Base-by-base conservation (phyloP, 2,113 vertebrate species). In the Myanophis thanlyinensis region DNA sequence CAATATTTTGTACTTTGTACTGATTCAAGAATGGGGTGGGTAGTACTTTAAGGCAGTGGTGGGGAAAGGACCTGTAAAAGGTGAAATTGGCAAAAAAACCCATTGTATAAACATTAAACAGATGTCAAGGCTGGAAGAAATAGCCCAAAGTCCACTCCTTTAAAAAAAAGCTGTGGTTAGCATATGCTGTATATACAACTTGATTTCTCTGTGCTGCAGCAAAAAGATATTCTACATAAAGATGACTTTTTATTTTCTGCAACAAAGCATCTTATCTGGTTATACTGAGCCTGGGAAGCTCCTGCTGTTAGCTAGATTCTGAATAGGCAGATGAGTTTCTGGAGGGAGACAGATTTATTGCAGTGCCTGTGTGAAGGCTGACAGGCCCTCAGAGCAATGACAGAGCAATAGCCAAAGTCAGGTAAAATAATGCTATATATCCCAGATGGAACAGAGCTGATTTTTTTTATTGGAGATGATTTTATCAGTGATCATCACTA, bases 401-500 rank as follows among this genome's bases (percentile, higher is more conserved):
- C 85, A 44, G 3, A 1, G 52, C 20, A 0, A 0, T 48, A 89
- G 52, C 27, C 8, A 84, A 30, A 6, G 73, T 91, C 92, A 91
- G 53, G 92, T 80, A 86, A 90, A 59, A 86, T 86, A 86, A 93
- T 1, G 0, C 86, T 0, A 0, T 0, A 0, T 86, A 47, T 0
- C 0, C 87, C 85, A 0, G 0, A 90, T 87, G 2, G 25, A 93
- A 86, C 40, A 44, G 23, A 40, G 25, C 40, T 40, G 27, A 10
- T 2, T 84, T 94, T 84, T 94, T 91, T 94, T 86, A 90, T 90
- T 84, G 89, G 67, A 3, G 1, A 4, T 53, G 93, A 95, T 93
- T 67, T 96, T 90, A 90, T 89, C 27, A 52, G 94, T 90, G 94
- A 94, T 91, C 94, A 96, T 95, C 92, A 95, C 95, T 95, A 91